Evolutionary conservation across 2,113 vertebrate genomes (phyloP).

Genomic region (Neofelis nebulosa): DNA sequence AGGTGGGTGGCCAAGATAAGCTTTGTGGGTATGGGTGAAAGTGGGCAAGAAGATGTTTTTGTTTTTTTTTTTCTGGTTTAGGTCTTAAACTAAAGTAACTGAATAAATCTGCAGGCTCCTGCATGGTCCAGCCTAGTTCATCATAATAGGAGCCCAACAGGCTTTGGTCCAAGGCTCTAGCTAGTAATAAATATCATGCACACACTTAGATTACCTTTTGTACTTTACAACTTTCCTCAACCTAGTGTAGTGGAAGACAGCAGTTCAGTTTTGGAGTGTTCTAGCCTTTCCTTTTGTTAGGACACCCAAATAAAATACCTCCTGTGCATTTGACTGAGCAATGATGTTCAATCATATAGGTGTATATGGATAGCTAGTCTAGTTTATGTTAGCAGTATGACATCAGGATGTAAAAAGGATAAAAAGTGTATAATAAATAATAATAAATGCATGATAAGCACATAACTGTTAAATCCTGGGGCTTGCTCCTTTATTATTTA

Average conservation of each 20-base stretch:
- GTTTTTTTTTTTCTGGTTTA: not conserved
- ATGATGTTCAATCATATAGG: not conserved
- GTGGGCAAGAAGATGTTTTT: not conserved
- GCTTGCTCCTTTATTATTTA: not conserved
- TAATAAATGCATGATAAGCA: not conserved
- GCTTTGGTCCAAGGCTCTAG: not conserved
- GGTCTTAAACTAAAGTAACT: not conserved
- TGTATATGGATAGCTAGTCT: not conserved
- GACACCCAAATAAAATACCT: not conserved
- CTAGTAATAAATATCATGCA: not conserved
- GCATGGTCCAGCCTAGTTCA: not conserved
- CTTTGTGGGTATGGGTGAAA: not conserved
- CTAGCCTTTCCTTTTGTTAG: not conserved
- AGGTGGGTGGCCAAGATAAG: not conserved
- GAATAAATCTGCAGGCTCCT: not conserved
- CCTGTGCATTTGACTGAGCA: not conserved
- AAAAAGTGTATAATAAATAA: not conserved
- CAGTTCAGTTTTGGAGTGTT: not conserved
- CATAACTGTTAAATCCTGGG: not conserved
- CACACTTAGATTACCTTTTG: not conserved
- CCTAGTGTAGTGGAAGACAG: not conserved
- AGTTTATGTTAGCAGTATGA: not conserved
- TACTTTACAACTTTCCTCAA: not conserved
- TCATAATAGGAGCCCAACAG: not conserved
- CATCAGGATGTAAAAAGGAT: not conserved